phyloP scores from a whole-genome alignment of 2,113 vertebrate genomes.

The Pterocles burchelli region DNA sequence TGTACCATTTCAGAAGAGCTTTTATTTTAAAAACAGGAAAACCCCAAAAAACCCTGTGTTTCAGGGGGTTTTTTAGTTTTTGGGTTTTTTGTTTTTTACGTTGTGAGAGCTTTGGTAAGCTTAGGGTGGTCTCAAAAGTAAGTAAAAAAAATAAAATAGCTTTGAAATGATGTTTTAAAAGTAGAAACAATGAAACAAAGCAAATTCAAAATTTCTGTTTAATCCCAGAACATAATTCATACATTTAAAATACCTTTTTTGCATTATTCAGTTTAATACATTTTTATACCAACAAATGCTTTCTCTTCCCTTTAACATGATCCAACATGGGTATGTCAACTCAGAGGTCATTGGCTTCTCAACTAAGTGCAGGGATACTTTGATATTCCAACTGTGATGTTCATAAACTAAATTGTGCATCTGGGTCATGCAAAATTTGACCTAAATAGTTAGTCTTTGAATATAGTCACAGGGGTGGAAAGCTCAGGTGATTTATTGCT shows the following conservation, averaged over 20 bases:
- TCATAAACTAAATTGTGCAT: background rate
- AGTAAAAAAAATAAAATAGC: background rate
- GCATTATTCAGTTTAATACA: background rate
- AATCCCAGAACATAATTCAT: background rate
- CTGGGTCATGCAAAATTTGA: background rate
- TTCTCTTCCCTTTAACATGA: background rate
- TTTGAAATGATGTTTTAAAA: background rate
- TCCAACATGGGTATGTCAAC: background rate
- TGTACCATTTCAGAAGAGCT: background rate
- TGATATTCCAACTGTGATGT: background rate
- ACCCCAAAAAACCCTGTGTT: accelerated
- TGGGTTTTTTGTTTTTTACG: too few species aligned
- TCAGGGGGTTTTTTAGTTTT: too few species aligned
- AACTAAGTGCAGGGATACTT: background rate
- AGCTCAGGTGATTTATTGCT: background rate
- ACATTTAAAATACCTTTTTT: background rate
- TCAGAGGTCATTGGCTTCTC: background rate
- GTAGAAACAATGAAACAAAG: background rate
- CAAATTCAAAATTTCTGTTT: background rate
- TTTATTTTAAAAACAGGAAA: background rate
- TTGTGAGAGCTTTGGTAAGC: background rate
- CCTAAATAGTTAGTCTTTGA: background rate
- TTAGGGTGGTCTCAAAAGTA: background rate
- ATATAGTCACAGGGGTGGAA: background rate
- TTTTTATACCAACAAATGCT: background rate